Conservation (phyloP, 2,888 invertebrate species). For the Pammene fasciana region DNA sequence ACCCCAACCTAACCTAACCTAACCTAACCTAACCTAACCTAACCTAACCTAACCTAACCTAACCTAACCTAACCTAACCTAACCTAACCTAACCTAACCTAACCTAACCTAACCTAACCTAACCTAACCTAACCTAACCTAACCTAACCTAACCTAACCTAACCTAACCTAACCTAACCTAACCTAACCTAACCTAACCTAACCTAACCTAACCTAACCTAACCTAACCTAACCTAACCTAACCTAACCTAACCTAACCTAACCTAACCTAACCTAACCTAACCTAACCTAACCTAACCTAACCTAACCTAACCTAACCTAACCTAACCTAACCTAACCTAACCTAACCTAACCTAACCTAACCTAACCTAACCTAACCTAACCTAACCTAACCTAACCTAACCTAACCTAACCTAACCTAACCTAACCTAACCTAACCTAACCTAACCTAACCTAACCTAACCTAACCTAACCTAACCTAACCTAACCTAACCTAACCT, state of each 20-base stretch:
- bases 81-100: slow-evolving; percentile 34
- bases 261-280: slow-evolving; percentile 43
- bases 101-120: slow-evolving; percentile 29
- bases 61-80: slow-evolving; percentile 39
- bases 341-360: slow-evolving; percentile 37
- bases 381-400: slow-evolving; percentile 37
- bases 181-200: slow-evolving; percentile 37
- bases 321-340: slow-evolving; percentile 37
- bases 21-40: slow-evolving; percentile 41
- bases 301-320: slow-evolving; percentile 37
- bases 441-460: slow-evolving; percentile 39
- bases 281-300: slow-evolving; percentile 41
- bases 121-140: slow-evolving; percentile 37
- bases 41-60: slow-evolving; percentile 40
- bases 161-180: slow-evolving; percentile 37
- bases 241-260: slow-evolving; percentile 36
- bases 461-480: slow-evolving; percentile 43
- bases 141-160: slow-evolving; percentile 34
- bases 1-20: slow-evolving; percentile 36
- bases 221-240: slow-evolving; percentile 42
- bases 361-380: slow-evolving; percentile 36
- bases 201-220: slow-evolving; percentile 35
- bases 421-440: slow-evolving; percentile 39
- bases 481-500: slow-evolving; percentile 44
- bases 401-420: slow-evolving; percentile 35